A percentile compares a stretch with the other conserved stretches of the same genome.
Conservation (phyloP, 2,113 vertebrate species). For the Dipodomys ordii region DNA sequence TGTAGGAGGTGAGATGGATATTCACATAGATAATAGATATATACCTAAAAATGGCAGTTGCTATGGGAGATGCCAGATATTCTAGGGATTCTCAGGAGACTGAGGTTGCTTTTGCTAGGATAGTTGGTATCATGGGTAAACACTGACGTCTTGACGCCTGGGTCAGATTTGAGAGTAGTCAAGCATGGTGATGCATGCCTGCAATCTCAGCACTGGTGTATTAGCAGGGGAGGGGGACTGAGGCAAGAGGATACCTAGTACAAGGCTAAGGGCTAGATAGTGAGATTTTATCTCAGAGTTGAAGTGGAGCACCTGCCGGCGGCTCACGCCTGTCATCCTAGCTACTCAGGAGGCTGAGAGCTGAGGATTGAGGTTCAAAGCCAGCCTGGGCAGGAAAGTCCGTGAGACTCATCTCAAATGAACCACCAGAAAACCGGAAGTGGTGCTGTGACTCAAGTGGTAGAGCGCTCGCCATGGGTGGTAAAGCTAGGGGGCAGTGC, state of each 20-base stretch:
- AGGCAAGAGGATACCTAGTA: not conserved
- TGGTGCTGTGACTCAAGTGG: too few relatives aligned
- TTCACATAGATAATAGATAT: slow-evolving; percentile 7
- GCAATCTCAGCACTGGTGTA: not conserved
- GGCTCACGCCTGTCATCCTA: too few relatives aligned
- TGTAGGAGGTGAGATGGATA: not conserved
- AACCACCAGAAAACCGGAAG: too few relatives aligned
- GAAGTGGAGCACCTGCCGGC: too few relatives aligned
- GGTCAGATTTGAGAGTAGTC: slow-evolving; percentile 6
- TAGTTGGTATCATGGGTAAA: not conserved
- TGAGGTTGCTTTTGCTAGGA: slow-evolving; percentile 27
- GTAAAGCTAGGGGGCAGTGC: too few relatives aligned
- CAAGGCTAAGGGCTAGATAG: not conserved
- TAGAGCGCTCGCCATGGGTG: too few relatives aligned
- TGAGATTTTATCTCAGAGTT: not conserved
- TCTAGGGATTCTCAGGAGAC: slow-evolving; percentile 36
- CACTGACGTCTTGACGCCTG: not conserved
- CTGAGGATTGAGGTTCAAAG: too few relatives aligned
- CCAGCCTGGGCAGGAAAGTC: too few relatives aligned
- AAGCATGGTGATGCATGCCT: not conserved
- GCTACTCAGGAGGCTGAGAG: too few relatives aligned
- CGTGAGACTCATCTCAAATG: too few relatives aligned
- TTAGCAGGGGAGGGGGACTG: not conserved
- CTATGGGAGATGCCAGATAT: slow-evolving; percentile 21
- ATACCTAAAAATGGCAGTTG: slow-evolving; percentile 18